Conservation (phyloP, 2,888 invertebrate genomes). For the Prosapia bicincta region DNA sequence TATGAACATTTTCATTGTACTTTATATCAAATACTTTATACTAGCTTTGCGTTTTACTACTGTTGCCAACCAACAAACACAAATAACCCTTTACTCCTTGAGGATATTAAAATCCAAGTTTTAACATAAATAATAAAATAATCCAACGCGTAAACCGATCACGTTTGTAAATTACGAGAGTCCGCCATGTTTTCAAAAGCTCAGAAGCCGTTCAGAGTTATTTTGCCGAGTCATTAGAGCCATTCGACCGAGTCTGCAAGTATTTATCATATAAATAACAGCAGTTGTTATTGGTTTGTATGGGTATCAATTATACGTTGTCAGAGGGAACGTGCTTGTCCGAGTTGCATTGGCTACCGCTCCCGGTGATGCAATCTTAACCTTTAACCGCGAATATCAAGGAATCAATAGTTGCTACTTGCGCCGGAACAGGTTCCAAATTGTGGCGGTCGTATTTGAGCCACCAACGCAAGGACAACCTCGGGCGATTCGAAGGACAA, state of each 20-base stretch:
- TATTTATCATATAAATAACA: slow-evolving; percentile 10
- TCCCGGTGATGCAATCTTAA: slow-evolving; percentile 14
- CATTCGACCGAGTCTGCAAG: background rate
- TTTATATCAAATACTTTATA: background rate
- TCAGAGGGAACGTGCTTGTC: too few species aligned
- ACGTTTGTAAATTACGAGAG: background rate
- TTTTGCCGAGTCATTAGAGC: background rate
- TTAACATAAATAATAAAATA: background rate
- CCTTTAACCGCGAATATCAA: slow-evolving; percentile 12
- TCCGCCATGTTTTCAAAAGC: background rate
- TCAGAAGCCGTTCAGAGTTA: background rate
- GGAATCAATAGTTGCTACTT: slow-evolving; percentile 25
- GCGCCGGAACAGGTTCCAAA: slow-evolving; percentile 18
- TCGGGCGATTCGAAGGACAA: background rate
- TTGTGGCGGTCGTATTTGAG: background rate
- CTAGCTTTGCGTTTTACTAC: background rate
- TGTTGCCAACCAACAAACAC: background rate
- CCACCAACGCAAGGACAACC: background rate
- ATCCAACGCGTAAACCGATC: background rate
- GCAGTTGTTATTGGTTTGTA: slow-evolving; percentile 14
- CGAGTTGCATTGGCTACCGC: background rate
- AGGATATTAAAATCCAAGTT: background rate
- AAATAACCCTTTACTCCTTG: background rate
- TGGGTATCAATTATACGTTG: slow-evolving; percentile 24
- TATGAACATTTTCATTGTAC: too few species aligned